Evolutionary conservation across 1,140 invertebrate species (phyloP).

Genomic region (Leguminivora glycinivorella): DNA sequence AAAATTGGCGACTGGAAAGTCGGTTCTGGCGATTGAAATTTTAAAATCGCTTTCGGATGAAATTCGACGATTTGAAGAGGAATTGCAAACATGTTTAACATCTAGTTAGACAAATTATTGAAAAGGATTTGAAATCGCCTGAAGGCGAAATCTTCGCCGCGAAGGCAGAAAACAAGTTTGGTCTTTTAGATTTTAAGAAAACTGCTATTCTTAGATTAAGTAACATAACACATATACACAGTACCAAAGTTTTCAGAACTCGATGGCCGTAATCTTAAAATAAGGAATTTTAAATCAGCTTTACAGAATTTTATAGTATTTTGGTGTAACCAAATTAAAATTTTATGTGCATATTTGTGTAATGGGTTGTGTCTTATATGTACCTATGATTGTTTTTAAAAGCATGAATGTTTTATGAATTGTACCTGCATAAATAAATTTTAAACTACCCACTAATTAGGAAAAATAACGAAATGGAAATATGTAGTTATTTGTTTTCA

Average conservation of each 20-base stretch:
- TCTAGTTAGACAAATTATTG: slow-evolving; percentile 15
- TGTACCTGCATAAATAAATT: background rate
- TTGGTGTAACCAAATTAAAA: slow-evolving; percentile 6
- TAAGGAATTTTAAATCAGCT: slow-evolving; percentile 29
- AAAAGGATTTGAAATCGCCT: background rate
- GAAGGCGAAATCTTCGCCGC: background rate
- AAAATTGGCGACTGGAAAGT: background rate
- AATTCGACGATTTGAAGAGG: background rate
- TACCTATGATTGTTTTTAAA: slow-evolving; percentile 23
- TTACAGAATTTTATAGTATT: slow-evolving; percentile 25
- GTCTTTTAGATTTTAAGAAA: slow-evolving; percentile 8
- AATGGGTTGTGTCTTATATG: slow-evolving; percentile 14
- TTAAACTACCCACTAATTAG: too few relatives aligned
- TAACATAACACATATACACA: background rate
- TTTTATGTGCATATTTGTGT: slow-evolving; percentile 13
- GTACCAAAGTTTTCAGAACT: slow-evolving; percentile 21
- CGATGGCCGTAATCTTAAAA: background rate
- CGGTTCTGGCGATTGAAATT: slow-evolving; percentile 7
- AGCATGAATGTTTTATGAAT: background rate
- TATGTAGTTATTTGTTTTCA: too few relatives aligned
- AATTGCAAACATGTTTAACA: background rate
- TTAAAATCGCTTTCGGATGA: slow-evolving; percentile 3
- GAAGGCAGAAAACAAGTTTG: background rate
- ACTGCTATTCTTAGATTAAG: slow-evolving; percentile 4
- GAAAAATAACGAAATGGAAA: background rate